These are phyloP conservation scores for Hippocampus zosterae DNA, from an alignment of 2,113 vertebrate species.

Conservation along the genomic window DNA sequence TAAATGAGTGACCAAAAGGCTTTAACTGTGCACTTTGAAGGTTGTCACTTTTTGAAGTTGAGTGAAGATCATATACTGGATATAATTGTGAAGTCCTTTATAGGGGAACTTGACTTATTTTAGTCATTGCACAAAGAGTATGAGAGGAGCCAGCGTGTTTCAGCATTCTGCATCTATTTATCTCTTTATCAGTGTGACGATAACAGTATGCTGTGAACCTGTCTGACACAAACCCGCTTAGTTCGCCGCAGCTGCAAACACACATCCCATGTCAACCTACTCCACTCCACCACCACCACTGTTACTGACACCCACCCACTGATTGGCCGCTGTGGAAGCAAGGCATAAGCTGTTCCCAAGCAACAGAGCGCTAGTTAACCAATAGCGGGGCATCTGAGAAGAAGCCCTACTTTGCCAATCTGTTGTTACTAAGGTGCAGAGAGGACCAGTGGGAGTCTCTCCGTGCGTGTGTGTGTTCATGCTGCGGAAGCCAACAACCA, in stretches of 20 bases:
- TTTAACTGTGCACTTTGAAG: no score
- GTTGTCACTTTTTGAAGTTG: no score
- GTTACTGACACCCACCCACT: slow-evolving; percentile 40
- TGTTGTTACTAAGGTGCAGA: slow-evolving; percentile 78
- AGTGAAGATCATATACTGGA: not conserved
- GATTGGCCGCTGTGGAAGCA: slow-evolving; percentile 70
- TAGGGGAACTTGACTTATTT: not conserved
- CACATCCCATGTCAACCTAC: slow-evolving; percentile 27
- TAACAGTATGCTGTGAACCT: slow-evolving; percentile 60
- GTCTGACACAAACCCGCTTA: slow-evolving; percentile 61
- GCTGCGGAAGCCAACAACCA: not conserved
- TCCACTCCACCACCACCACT: slow-evolving; percentile 38
- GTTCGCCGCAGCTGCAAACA: slow-evolving; percentile 61
- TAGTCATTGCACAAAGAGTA: slow-evolving; percentile 3
- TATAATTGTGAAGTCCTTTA: not conserved
- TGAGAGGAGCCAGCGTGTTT: slow-evolving; percentile 8
- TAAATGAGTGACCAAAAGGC: no score
- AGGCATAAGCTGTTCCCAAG: slow-evolving; percentile 79
- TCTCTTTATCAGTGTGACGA: slow-evolving; percentile 39
- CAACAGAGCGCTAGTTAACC: slow-evolving; percentile 71
- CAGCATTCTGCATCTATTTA: slow-evolving; percentile 30
- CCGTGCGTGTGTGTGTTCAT: slow-evolving; percentile 17
- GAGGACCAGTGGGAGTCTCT: slow-evolving; percentile 49
- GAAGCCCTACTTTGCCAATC: slow-evolving; percentile 66
- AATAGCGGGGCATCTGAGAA: slow-evolving; percentile 64